A percentile compares a stretch with the other conserved stretches of the same genome.
Evolutionary conservation across 2,888 invertebrate genomes (phyloP).

Genomic region (Coelogynopora nodosa): DNA sequence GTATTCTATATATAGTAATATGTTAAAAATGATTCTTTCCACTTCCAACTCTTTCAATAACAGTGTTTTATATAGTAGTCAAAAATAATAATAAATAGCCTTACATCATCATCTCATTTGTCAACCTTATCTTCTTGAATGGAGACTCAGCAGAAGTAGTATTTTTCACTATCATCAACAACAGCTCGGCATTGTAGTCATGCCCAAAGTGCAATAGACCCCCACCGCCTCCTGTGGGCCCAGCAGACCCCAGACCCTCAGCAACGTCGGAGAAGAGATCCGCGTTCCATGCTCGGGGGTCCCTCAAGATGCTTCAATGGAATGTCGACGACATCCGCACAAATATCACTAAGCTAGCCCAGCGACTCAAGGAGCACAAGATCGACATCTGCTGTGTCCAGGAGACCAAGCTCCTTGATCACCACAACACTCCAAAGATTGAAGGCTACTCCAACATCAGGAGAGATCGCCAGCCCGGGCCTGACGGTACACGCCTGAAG

Average conservation of each 20-base stretch:
- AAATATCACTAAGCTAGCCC: neutral
- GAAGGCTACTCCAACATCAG: neutral
- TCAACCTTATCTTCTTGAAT: too few relatives aligned
- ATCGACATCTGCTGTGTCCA: neutral
- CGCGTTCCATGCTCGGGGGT: constrained; percentile 3
- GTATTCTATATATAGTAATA: too few relatives aligned
- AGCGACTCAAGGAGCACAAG: neutral
- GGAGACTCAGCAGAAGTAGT: too few relatives aligned
- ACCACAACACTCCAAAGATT: constrained; percentile 2
- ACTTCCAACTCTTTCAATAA: too few relatives aligned
- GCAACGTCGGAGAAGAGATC: constrained; percentile 20
- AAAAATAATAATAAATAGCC: too few relatives aligned
- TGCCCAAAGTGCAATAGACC: constrained; percentile 6
- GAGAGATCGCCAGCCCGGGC: neutral
- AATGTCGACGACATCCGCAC: neutral
- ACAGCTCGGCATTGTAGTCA: neutral
- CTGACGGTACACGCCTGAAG: neutral
- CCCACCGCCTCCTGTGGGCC: neutral
- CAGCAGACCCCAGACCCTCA: neutral
- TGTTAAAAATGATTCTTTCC: too few relatives aligned
- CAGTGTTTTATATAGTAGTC: too few relatives aligned
- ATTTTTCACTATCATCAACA: too few relatives aligned
- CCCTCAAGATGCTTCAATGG: neutral
- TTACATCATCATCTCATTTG: too few relatives aligned
- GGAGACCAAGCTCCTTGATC: neutral